Evolutionary conservation across 2,113 vertebrate species (phyloP).

Genomic region (Fregetta grallaria): DNA sequence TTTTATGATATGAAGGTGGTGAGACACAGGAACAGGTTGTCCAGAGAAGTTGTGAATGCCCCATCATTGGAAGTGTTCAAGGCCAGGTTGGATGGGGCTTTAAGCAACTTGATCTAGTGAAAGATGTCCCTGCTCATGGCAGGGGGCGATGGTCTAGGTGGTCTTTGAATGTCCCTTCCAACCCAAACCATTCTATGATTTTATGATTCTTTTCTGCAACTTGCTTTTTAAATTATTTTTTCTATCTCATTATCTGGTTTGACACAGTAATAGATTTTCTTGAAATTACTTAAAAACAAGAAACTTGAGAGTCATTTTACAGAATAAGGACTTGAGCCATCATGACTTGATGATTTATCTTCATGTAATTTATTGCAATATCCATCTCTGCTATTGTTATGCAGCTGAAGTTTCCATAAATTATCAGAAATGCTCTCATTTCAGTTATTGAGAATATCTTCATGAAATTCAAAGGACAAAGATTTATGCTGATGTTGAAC

Average conservation of each 20-base stretch:
- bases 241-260: background rate
- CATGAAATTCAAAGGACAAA: background rate
- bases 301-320: background rate
- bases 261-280: background rate
- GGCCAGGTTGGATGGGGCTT: background rate
- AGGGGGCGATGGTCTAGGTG: background rate
- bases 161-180: background rate
- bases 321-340: background rate
- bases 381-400: background rate
- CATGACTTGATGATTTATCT: background rate
- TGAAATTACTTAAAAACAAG: background rate
- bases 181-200: background rate
- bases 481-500: background rate
- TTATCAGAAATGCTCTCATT: background rate
- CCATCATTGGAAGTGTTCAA: background rate
- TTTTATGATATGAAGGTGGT: background rate
- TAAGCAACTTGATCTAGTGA: background rate
- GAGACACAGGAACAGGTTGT: background rate
- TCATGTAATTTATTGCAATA: background rate
- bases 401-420: background rate
- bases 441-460: background rate
- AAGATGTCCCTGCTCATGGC: background rate
- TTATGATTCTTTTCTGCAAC: background rate
- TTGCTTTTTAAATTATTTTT: background rate
- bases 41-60: background rate